A percentile compares a stretch with the other conserved stretches of the same genome.
Conservation (phyloP, 2,113 vertebrate species). For the Brachyhypopomus gauderio region DNA sequence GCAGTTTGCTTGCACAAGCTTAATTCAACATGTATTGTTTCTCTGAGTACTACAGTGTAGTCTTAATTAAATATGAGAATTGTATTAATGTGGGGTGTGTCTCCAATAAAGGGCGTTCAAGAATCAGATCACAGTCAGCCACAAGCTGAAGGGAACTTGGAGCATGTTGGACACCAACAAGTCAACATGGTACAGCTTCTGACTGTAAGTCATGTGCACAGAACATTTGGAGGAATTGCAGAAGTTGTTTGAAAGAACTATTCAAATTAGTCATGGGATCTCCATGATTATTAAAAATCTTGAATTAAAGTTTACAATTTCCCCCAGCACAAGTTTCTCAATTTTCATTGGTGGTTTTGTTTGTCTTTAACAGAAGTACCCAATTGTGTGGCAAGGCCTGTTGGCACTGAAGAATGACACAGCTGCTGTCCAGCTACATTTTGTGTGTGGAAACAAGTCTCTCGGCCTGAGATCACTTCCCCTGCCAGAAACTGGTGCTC, state of each 20-base stretch:
- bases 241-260: not conserved
- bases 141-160: slow-evolving; percentile 83
- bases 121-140: slow-evolving; percentile 76
- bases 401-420: slow-evolving; percentile 96
- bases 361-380: slow-evolving; percentile 84
- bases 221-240: not conserved
- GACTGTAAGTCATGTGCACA: slow-evolving; percentile 75
- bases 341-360: not conserved
- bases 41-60: too few species aligned
- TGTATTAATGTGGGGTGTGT: not conserved
- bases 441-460: slow-evolving; percentile 94
- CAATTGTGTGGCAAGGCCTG: slow-evolving; percentile 97
- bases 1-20: too few species aligned
- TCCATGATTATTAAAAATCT: not conserved
- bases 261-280: not conserved
- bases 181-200: slow-evolving; percentile 97
- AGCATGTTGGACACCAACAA: slow-evolving; percentile 78
- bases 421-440: slow-evolving; percentile 95
- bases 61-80: not conserved
- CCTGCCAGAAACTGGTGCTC: slow-evolving; percentile 87
- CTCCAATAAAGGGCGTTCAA: slow-evolving; percentile 67
- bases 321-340: not conserved
- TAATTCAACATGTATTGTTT: too few species aligned
- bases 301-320: too few species aligned
- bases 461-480: slow-evolving; percentile 92